A percentile compares a stretch with the other conserved stretches of the same genome.
These are phyloP conservation scores for Pristionchus exspectatus DNA, from an alignment of 2,888 invertebrate genomes.

Conservation along the genomic window DNA sequence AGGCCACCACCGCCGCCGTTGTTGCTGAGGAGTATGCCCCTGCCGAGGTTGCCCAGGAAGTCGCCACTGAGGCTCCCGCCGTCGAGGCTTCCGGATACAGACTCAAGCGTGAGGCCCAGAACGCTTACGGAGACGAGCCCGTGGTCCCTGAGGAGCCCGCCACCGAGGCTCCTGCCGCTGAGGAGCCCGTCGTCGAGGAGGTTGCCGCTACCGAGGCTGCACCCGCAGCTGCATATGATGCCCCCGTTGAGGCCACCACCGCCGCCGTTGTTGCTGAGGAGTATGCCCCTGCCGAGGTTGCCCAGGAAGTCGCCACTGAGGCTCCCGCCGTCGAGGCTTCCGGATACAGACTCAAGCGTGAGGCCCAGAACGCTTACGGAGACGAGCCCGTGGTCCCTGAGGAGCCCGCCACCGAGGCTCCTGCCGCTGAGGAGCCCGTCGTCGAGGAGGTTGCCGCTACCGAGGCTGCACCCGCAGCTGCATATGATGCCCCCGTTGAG, in stretches of 20 bases:
- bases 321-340: slow-evolving; percentile 57
- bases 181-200: slow-evolving; percentile 52
- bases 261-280: slow-evolving; percentile 61
- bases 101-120: slow-evolving; percentile 61
- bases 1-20: slow-evolving; percentile 55
- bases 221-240: slow-evolving; percentile 38
- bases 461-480: slow-evolving; percentile 60
- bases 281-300: slow-evolving; percentile 57
- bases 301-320: slow-evolving; percentile 57
- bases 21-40: slow-evolving; percentile 52
- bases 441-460: slow-evolving; percentile 17
- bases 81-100: slow-evolving; percentile 51
- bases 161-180: slow-evolving; percentile 60
- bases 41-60: slow-evolving; percentile 52
- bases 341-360: slow-evolving; percentile 55
- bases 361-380: slow-evolving; percentile 66
- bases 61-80: slow-evolving; percentile 49
- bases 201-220: slow-evolving; percentile 56
- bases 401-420: slow-evolving; percentile 56
- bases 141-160: slow-evolving; percentile 52
- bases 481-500: slow-evolving; percentile 55
- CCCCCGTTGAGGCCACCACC: slow-evolving; percentile 56
- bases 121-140: slow-evolving; percentile 64
- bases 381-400: slow-evolving; percentile 64
- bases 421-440: slow-evolving; percentile 27